Base-by-base conservation (phyloP, 2,797 vertebrate species). In the Lacerta agilis region DNA sequence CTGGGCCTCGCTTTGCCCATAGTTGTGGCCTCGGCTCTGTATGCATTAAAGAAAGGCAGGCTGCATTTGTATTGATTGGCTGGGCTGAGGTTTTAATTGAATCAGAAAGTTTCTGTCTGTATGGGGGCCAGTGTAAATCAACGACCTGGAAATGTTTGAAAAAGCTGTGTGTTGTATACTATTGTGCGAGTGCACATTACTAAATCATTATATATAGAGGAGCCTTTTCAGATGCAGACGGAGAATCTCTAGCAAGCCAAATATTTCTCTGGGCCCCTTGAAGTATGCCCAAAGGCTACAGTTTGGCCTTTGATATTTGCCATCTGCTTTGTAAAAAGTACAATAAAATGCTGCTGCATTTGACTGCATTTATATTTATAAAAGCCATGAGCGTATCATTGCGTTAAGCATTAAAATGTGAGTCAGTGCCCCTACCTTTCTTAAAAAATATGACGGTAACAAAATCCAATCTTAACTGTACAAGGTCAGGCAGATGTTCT, bases 71-170 rank as follows among this genome's bases (percentile, higher is more conserved):
- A 94, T 94, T 92, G 94, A 96, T 86, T 76, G 88, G 79, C 82
- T 91, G 10, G 71, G 86, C 94, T 91, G 93, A 94, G 94, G 90
- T 94, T 92, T 94, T 95, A 95, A 95, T 95, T 94, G 93, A 92
- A 94, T 94, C 92, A 89, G 93, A 94, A 94, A 90, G 93, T 87
- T 90, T 93, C 88, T 89, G 82, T 90, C 89, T 93, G 86, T 92
- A 94, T 95, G 89, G 89, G 89, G 13, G 55, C 64, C 89, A 92
- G 89, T 87, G 82, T 94, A 94, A 95, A 94, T 66, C 93, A 93
- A 91, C 1, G 92, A 95, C 94, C 94, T 94, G 93, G 93, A 95
- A 96, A 90, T 94, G 88, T 89, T 92, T 92, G 91, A 36, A 73
- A 92, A 88, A 61, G 49, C 72, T 93, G 79, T 89, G 23, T 89